Evolutionary conservation across 2,888 invertebrate genomes (phyloP).

Genomic region (Tillus elongatus): DNA sequence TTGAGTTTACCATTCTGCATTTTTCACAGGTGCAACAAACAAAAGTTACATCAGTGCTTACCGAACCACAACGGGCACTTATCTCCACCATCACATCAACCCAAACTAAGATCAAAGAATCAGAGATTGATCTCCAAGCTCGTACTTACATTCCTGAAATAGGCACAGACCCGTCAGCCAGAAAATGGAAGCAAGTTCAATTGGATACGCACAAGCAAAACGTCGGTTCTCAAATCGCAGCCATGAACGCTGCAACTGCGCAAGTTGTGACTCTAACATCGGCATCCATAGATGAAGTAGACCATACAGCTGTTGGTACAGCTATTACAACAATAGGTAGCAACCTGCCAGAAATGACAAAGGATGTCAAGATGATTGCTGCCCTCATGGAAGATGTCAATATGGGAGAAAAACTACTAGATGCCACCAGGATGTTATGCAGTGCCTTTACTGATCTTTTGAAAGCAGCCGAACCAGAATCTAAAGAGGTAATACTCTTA

Average conservation of each 20-base stretch:
- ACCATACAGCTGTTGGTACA: conserved; percentile 91
- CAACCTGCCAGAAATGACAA: conserved; percentile 92
- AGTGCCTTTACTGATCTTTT: conserved; percentile 90
- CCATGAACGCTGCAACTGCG: conserved; percentile 99
- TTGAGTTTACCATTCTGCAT: no score
- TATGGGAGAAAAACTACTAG: conserved; percentile 75
- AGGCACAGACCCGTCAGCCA: conserved; percentile 74
- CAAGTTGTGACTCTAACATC: conserved; percentile 50
- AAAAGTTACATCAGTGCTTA: conserved; percentile 74
- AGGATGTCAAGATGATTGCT: conserved; percentile 88
- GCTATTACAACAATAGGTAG: conserved; percentile 96
- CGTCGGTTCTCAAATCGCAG: conserved; percentile 93
- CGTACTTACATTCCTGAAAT: conserved; percentile 60
- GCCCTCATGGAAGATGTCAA: conserved; percentile 84
- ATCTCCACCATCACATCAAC: conserved; percentile 85
- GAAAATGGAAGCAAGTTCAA: conserved; percentile 90
- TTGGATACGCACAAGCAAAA: conserved; percentile 93
- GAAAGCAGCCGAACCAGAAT: conserved; percentile 91
- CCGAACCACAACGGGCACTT: conserved; percentile 88
- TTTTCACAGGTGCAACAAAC: conserved; percentile 76
- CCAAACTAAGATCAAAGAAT: conserved; percentile 77
- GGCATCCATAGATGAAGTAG: conserved; percentile 77
- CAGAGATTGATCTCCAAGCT: conserved; percentile 59
- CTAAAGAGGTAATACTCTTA: conserved; percentile 56
- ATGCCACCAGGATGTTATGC: conserved; percentile 87